These are phyloP conservation scores for Siniperca chuatsi DNA, from an alignment of 2,113 vertebrate species.

Conservation along the genomic window DNA sequence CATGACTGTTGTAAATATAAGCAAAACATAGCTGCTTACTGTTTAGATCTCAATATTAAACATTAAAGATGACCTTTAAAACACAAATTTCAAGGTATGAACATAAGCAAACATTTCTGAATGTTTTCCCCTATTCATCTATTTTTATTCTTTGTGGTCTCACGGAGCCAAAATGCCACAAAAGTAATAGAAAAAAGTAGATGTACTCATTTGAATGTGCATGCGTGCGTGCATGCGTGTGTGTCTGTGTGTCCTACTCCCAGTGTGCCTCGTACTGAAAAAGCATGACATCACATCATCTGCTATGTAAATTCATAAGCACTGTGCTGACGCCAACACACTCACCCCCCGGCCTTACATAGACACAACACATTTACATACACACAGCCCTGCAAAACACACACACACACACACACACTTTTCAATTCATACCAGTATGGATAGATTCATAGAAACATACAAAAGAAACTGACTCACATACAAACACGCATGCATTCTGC, in stretches of 20 bases:
- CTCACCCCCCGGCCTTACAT: not conserved
- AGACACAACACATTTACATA: not conserved
- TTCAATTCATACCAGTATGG: not conserved
- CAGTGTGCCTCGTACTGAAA: not conserved
- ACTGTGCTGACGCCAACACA: conserved; percentile 22
- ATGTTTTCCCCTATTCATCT: not conserved
- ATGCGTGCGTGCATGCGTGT: not conserved
- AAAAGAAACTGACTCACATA: not conserved
- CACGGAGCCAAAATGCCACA: not conserved
- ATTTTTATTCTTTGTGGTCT: not conserved
- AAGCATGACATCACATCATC: conserved; percentile 34
- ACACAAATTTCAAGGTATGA: not conserved
- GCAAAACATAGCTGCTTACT: not conserved
- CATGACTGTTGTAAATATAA: not conserved
- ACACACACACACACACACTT: not conserved
- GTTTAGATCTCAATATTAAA: not conserved
- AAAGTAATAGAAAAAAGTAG: not conserved
- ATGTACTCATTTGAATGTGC: not conserved
- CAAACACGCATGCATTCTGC: conserved; percentile 1
- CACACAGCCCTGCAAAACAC: not conserved
- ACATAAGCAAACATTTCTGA: not conserved
- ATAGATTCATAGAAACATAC: not conserved
- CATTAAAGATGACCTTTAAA: not conserved
- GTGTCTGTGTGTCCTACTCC: not conserved
- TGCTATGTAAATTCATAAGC: not conserved